These are phyloP conservation scores for Crambe crambe DNA, from an alignment of 37 sponge, comb jelly and placozoan species.

Conservation along the genomic window DNA sequence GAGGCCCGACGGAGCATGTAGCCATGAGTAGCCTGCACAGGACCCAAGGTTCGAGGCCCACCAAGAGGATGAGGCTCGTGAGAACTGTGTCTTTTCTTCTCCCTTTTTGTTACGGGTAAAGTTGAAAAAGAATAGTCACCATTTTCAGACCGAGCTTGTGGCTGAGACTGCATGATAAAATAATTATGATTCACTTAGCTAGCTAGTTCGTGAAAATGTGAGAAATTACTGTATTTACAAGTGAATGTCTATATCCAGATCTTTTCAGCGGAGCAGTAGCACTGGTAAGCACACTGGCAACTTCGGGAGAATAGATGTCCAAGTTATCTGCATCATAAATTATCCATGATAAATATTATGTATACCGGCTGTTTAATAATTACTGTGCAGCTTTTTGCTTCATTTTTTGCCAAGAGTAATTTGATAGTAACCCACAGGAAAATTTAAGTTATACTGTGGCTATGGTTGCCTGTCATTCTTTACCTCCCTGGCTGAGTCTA, in stretches of 20 bases:
- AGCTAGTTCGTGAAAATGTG: neutral
- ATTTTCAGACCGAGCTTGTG: neutral
- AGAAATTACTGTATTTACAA: constrained; percentile 8
- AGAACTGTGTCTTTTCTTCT: constrained; percentile 24
- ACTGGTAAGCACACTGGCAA: constrained; percentile 12
- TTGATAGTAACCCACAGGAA: no score
- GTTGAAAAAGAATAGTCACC: constrained; percentile 39
- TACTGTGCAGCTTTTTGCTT: no score
- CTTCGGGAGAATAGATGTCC: constrained; percentile 25
- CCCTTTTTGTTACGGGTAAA: constrained; percentile 39
- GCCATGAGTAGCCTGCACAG: constrained; percentile 22
- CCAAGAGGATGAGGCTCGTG: constrained; percentile 6
- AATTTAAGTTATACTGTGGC: no score
- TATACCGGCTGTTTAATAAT: no score
- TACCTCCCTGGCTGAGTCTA: constrained; percentile 44
- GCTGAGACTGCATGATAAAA: constrained; percentile 9
- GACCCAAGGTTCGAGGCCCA: neutral
- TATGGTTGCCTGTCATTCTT: no score
- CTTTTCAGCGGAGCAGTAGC: neutral
- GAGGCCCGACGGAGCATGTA: constrained; percentile 25
- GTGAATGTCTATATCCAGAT: constrained; percentile 15
- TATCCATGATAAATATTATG: neutral
- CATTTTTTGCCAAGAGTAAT: no score
- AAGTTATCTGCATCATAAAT: constrained; percentile 4
- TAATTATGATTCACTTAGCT: no score